These are phyloP conservation scores for Antheraea assamensis DNA, from an alignment of 2,888 invertebrate genomes.

Conservation along the genomic window DNA sequence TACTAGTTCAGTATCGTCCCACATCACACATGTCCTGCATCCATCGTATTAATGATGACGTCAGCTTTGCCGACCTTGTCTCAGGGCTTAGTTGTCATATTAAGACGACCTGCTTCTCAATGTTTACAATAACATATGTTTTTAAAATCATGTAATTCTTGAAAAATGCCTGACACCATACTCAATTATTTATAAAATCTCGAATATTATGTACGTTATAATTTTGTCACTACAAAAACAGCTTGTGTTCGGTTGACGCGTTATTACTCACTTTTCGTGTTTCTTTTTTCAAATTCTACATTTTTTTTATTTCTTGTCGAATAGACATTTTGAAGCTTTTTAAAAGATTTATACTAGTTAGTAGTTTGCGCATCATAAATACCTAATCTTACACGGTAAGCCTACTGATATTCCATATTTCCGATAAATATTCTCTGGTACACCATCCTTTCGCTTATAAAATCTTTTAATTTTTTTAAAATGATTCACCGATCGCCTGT, in stretches of 20 bases:
- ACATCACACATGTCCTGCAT: constrained; percentile 66
- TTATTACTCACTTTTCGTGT: neutral
- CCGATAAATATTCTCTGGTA: neutral
- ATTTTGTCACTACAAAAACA: neutral
- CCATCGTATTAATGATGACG: constrained; percentile 66
- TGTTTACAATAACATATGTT: constrained; percentile 59
- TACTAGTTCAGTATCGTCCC: constrained; percentile 45
- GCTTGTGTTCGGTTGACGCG: neutral
- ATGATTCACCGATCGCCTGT: neutral
- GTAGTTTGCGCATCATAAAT: neutral
- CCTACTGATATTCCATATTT: neutral
- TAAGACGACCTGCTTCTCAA: constrained; percentile 55
- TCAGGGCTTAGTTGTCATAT: constrained; percentile 55
- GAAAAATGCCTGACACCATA: neutral
- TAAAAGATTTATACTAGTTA: neutral
- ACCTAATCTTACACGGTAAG: neutral
- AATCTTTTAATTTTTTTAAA: neutral
- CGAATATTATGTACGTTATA: neutral
- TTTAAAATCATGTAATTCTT: constrained; percentile 13
- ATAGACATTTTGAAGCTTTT: neutral
- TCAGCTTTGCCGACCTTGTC: constrained; percentile 66
- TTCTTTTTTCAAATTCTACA: neutral
- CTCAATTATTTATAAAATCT: neutral
- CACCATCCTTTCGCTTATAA: neutral
- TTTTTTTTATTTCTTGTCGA: too few relatives aligned